Evolutionary conservation across 1,140 invertebrate genomes (phyloP), one percentile per base, ranked within the genome.

Genomic region (Ips typographus): DNA sequence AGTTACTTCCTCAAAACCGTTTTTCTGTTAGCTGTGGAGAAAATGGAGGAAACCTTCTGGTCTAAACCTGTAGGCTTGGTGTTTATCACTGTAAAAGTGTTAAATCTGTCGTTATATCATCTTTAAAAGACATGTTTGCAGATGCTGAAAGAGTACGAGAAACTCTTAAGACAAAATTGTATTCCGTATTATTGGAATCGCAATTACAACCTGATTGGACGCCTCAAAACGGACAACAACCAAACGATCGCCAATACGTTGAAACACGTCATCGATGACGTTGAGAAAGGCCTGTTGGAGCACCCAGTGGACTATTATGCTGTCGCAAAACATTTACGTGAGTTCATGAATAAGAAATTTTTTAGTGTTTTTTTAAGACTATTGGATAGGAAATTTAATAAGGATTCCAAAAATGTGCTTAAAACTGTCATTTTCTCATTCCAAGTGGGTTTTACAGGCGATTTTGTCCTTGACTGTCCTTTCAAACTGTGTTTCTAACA

Each of bases 1-100:
- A 85, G 83, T 65, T 85, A 85, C 68, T 85, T 82, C 70, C 83
- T 85, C 40, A 85, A 85, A 72, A 84, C 84, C 3, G 69, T 84
- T 0, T 82, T 84, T 70, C 71, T 85, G 3, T 83, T 81, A 81
- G 80, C 71, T 72, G 64, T 37, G 72, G 69, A 80, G 53, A 79
- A 71, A 81, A 36, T 71, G 22, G 76, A 80, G 47, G 73, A 72
- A 3, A 81, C 78, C 65, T 85, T 82, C 80, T 77, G 78, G 65
- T 22, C 2, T 60, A 78, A 75, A 6, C 80, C 80, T 56, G 49
- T 82, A 2, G 81, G 80, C 64, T 67, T 79, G 1, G 75, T 81
- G 2, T 84, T 83, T 72, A 77, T 79, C 39, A 73, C 73, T 49
- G 78, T 75, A 72, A 72, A 59, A 59, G 78, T 73, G 59, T 83